These are phyloP conservation scores for Poeciliopsis turneri DNA, from an alignment of 2,797 vertebrate genomes.

Conservation along the genomic window DNA sequence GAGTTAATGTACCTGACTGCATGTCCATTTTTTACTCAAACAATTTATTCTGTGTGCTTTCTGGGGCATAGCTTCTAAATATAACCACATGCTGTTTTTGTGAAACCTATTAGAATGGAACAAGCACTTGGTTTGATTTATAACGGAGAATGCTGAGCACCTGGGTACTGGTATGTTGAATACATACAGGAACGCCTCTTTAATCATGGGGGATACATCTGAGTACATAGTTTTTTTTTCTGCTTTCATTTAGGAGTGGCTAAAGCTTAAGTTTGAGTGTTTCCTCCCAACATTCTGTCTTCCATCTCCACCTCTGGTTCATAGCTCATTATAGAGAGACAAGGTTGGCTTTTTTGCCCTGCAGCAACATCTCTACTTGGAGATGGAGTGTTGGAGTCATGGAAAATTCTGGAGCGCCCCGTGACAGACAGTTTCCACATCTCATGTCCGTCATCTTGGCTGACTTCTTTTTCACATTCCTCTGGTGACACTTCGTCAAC, in stretches of 20 bases:
- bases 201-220: conserved; percentile 45
- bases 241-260: conserved; percentile 26
- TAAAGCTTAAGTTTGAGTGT: conserved; percentile 41
- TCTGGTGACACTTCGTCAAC: conserved; percentile 46
- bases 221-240: conserved; percentile 26
- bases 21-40: background rate
- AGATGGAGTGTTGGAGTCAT: conserved; percentile 60
- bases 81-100: conserved; percentile 8
- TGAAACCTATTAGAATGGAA: conserved; percentile 30
- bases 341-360: conserved; percentile 45
- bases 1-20: background rate
- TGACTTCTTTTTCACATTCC: conserved; percentile 54
- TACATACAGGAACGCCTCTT: conserved; percentile 29
- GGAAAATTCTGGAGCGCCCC: conserved; percentile 63
- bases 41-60: conserved; percentile 1
- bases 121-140: conserved; percentile 43
- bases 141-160: conserved; percentile 28
- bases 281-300: conserved; percentile 28
- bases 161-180: conserved; percentile 22
- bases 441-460: conserved; percentile 43
- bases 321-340: conserved; percentile 60
- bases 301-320: conserved; percentile 33
- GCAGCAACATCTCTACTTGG: conserved; percentile 48
- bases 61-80: conserved; percentile 15
- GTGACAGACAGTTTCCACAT: conserved; percentile 68